Base-by-base conservation (phyloP, 2,113 vertebrate genomes). In the Nannospalax galili region DNA sequence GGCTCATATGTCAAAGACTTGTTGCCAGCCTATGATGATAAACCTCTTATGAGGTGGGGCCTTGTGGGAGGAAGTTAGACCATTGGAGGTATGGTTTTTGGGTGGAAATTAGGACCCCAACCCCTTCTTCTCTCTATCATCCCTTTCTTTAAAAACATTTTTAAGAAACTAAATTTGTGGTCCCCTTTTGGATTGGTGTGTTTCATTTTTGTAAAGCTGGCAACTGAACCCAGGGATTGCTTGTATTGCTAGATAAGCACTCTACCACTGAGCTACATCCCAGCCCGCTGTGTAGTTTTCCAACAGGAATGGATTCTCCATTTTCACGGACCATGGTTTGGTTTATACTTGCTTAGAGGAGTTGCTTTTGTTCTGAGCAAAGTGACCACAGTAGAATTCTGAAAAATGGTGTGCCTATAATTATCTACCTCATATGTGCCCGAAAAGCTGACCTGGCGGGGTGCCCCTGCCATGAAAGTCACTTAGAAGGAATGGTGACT, bases 401-500 rank as follows among this genome's bases (percentile, higher is more conserved):
- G 35, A 94, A 96, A 37, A 30, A 58, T n/a, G 14, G 10, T 0
- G 0, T 64, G 45, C 26, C 78, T 67, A 72, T 80, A 64, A 84
- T 88, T 42, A 77, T 80, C 87, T 84, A 84, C 73, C 77, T 90
- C 7, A 0, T 64, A n/a, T 85, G 84, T 84, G 84, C 35, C 4
- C 75, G 84, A 40, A 89, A 87, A 80, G 65, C 20, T 24, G 81
- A 48, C 87, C 84, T 77, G 73, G n/a, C 62, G 58, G 56, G 3
- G 16, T 67, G 22, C 35, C 72, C 70, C 62, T 84, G 75, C 73
- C 52, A 94, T 70, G 87, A 62, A 84, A 94, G 67, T 77, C 95
- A 48, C 90, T 94, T 96, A 81, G 67, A 62, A 77, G 90, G 90
- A 84, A 77, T 32, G 9, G 37, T n/a, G 62, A 84, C 84, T 73